phyloP scores from a whole-genome alignment of 1,140 invertebrate species.

The Mycetomoellerius zeteki region DNA sequence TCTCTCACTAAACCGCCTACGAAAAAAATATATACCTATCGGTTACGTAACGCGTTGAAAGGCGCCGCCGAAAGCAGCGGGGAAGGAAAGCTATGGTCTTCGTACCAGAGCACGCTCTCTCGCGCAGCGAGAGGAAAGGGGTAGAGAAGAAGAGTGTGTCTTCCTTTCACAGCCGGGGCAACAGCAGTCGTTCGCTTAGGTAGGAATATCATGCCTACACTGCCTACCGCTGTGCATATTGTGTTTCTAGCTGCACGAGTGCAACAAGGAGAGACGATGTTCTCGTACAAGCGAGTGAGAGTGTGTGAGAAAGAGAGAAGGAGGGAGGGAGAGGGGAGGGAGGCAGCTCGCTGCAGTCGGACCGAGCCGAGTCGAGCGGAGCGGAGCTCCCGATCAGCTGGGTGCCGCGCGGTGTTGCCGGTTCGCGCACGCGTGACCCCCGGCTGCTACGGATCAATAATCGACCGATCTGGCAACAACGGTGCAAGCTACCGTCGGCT shows the following conservation, averaged over 20 bases:
- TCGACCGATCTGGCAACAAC: conserved; percentile 81
- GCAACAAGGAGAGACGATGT: neutral
- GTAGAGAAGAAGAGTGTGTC: neutral
- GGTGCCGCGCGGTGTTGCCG: conserved; percentile 62
- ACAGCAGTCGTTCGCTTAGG: conserved; percentile 24
- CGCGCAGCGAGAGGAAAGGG: neutral
- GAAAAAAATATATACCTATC: conserved; percentile 15
- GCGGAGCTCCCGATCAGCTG: conserved; percentile 72
- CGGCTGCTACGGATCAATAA: conserved; percentile 74
- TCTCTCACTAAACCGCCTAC: neutral
- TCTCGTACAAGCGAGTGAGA: neutral
- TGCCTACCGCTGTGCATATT: conserved; percentile 15
- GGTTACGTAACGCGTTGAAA: conserved; percentile 25
- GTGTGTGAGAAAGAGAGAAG: neutral
- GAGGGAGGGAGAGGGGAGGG: neutral
- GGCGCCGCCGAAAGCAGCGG: neutral
- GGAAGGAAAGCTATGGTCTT: neutral
- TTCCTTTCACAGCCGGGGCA: conserved; percentile 7
- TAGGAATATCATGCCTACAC: conserved; percentile 19
- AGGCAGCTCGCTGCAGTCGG: conserved; percentile 13
- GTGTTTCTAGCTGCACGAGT: conserved; percentile 58
- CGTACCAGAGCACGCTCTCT: neutral
- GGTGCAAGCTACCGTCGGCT: conserved; percentile 66
- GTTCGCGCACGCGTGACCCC: conserved; percentile 36
- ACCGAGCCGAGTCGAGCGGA: conserved; percentile 54